These are phyloP conservation scores for Plusia festucae DNA, from an alignment of 2,888 invertebrate species.

Conservation along the genomic window DNA sequence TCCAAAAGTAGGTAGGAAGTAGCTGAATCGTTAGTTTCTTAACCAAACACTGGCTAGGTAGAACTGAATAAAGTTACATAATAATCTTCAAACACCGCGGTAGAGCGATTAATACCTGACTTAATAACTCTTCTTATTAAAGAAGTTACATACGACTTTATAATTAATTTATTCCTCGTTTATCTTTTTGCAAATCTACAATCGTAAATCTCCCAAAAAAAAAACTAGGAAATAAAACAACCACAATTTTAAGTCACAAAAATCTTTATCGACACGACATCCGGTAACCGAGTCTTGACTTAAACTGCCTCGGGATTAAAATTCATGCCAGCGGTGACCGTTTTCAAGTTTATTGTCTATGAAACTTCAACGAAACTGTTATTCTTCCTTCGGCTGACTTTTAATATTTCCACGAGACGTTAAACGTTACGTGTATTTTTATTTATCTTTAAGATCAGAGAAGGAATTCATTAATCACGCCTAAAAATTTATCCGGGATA, in stretches of 20 bases:
- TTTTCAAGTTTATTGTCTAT: slow-evolving; percentile 6
- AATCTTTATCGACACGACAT: neutral
- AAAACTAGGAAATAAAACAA: neutral
- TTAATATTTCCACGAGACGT: neutral
- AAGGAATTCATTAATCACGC: slow-evolving; percentile 4
- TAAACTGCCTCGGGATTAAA: slow-evolving; percentile 2
- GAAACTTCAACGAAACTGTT: slow-evolving; percentile 6
- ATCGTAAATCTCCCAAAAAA: neutral
- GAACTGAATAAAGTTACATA: neutral
- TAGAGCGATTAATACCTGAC: neutral
- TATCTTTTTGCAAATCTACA: neutral
- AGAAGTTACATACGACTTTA: neutral
- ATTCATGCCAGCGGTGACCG: slow-evolving; percentile 7
- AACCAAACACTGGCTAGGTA: neutral
- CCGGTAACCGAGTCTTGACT: neutral
- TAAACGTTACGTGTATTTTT: neutral
- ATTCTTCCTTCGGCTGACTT: slow-evolving; percentile 2
- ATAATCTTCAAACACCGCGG: neutral
- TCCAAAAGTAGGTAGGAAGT: neutral
- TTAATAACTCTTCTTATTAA: neutral
- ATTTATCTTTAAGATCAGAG: slow-evolving; percentile 6
- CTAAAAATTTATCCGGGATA: neutral
- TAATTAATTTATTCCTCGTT: neutral
- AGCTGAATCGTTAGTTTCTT: neutral
- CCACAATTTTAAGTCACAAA: neutral